Evolutionary conservation across 2,888 invertebrate genomes (phyloP), one percentile per base, ranked within the genome.

Genomic region (Chirona hameri): DNA sequence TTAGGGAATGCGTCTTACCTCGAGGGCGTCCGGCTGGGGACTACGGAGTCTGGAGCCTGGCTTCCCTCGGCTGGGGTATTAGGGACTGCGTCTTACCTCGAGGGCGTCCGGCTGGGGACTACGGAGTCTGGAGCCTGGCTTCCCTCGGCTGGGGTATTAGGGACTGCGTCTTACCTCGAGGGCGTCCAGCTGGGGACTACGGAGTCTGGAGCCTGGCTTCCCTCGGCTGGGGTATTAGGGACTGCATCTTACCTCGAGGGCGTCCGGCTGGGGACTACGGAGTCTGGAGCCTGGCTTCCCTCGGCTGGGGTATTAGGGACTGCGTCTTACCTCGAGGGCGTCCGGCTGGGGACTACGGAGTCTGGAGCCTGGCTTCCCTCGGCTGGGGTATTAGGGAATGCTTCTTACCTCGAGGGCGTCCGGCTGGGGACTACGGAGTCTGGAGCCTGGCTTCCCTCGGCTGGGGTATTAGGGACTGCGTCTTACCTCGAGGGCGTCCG

Each of bases 1-100:
- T 39, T 2, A 39, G 39, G 39, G 7, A 39, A 39, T 39, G 2
- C 24, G 60, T 81, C 85, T 82, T 84, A 88, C 89, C 87, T 89
- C 97, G 4, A 97, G 89, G 0, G 96, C 97, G 88, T 96, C 93
- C 85, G 93, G 95, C 87, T 95, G 94, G 27, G 95, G 7, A 39
- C 39, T 39, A 39, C 39, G 39, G 39, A 39, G 39, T 39, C 39
- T 7, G 39, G 39, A 39, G 2, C 39, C 2, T 39, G 39, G 39
- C 39, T 39, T 39, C 39, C 39, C 39, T 39, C 39, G 7, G 39
- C 39, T 39, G 39, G 39, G 39, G 39, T 39, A 39, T 39, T 2
- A 39, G 39, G 39, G 7, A 39, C 2, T 39, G 2, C 24, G 60
- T 81, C 85, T 82, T 84, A 88, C 89, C 87, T 89, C 97, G 4